These are phyloP conservation scores for Ridgeia piscesae DNA, from an alignment of 1,140 invertebrate genomes.

Conservation along the genomic window DNA sequence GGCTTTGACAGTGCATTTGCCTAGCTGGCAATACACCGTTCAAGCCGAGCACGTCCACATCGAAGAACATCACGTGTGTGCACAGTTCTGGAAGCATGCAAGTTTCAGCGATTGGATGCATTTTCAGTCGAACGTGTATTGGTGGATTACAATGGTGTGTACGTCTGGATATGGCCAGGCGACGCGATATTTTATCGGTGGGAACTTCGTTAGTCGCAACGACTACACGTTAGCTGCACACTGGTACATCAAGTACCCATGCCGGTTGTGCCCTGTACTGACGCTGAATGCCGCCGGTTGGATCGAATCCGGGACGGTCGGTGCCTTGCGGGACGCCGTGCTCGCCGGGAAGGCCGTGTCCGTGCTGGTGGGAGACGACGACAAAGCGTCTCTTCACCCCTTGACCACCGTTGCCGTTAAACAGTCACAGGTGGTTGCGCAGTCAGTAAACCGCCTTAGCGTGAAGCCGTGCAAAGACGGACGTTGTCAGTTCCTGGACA, in stretches of 20 bases:
- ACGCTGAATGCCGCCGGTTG: neutral
- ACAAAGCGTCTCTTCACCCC: neutral
- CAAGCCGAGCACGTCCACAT: neutral
- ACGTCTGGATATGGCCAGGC: neutral
- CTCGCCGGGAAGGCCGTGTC: neutral
- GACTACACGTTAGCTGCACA: neutral
- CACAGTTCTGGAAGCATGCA: neutral
- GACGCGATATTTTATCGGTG: neutral
- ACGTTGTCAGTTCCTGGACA: neutral
- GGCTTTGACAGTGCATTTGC: neutral
- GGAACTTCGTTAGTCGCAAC: neutral
- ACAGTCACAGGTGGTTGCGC: neutral
- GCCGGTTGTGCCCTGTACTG: neutral
- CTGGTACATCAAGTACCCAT: neutral
- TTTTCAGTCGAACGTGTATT: neutral
- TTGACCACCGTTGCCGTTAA: neutral
- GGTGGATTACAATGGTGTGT: neutral
- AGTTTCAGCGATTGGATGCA: neutral
- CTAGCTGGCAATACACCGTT: neutral
- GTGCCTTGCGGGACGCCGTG: neutral
- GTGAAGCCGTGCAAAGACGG: neutral
- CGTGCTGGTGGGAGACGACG: neutral
- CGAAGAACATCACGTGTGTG: neutral
- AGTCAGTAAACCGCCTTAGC: neutral
- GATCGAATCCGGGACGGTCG: neutral